These are phyloP conservation scores for Diuraphis noxia DNA, from an alignment of 1,140 invertebrate species.

Conservation along the genomic window DNA sequence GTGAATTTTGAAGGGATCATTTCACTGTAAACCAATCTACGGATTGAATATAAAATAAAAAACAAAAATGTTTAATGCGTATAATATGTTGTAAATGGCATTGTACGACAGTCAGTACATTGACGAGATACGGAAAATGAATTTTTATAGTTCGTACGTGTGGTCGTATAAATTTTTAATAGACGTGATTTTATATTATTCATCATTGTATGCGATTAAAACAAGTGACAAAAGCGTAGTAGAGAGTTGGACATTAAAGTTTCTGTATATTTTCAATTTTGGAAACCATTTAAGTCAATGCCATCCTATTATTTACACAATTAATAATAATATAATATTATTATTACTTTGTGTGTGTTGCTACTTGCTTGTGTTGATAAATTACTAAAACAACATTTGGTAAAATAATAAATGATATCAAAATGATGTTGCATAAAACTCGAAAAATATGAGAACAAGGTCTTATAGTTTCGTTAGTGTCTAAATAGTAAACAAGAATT, in stretches of 20 bases:
- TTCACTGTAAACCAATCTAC: neutral
- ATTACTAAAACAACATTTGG: neutral
- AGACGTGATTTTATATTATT: neutral
- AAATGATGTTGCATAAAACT: conserved; percentile 14
- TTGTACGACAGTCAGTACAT: neutral
- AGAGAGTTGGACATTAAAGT: no score
- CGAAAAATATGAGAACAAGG: conserved; percentile 7
- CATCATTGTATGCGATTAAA: neutral
- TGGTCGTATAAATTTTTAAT: neutral
- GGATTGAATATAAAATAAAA: neutral
- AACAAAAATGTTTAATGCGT: neutral
- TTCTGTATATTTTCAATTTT: conserved; percentile 1
- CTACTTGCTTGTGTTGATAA: no score
- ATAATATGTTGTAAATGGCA: neutral
- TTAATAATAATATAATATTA: neutral
- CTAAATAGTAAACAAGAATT: conserved; percentile 19
- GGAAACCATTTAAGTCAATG: neutral
- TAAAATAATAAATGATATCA: neutral
- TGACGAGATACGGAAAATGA: neutral
- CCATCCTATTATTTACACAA: neutral
- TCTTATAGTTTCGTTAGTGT: conserved; percentile 2
- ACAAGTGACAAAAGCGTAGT: neutral
- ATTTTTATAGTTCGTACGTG: neutral
- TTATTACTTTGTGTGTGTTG: neutral
- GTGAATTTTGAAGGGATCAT: neutral